A percentile compares a stretch with the other conserved stretches of the same genome.
Evolutionary conservation across 2,113 vertebrate genomes (phyloP).

Genomic region (Campylomormyrus tamandua): DNA sequence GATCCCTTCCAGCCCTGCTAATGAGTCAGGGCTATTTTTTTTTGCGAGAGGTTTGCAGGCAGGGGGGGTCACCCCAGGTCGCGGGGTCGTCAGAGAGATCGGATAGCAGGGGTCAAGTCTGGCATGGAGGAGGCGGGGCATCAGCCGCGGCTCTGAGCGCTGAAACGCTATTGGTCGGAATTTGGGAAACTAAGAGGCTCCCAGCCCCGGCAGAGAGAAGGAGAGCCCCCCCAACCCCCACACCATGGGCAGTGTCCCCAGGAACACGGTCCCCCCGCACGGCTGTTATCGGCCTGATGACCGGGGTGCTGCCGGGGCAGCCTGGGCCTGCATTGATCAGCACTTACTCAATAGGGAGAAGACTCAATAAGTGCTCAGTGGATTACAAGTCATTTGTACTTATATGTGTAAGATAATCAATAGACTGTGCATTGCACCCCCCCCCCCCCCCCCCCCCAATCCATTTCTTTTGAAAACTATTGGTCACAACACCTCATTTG

Average conservation of each 20-base stretch:
- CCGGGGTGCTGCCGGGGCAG: slow-evolving; percentile 33
- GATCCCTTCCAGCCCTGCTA: background rate
- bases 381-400: slow-evolving; percentile 72
- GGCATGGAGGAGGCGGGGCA: background rate
- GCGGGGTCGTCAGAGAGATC: background rate
- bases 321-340: slow-evolving; percentile 60
- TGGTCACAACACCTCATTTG: no score
- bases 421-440: slow-evolving; percentile 64
- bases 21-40: slow-evolving; percentile 1
- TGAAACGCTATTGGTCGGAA: slow-evolving; percentile 98
- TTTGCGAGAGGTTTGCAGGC: background rate
- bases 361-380: slow-evolving; percentile 72
- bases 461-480: no score
- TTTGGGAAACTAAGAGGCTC: slow-evolving; percentile 95
- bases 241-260: slow-evolving; percentile 28
- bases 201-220: slow-evolving; percentile 85
- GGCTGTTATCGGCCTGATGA: slow-evolving; percentile 50
- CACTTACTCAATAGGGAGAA: slow-evolving; percentile 65
- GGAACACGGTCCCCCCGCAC: slow-evolving; percentile 45
- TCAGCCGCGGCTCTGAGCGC: slow-evolving; percentile 78
- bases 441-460: slow-evolving; percentile 40
- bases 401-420: slow-evolving; percentile 73
- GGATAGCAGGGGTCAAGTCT: background rate
- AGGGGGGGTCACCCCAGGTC: slow-evolving; percentile 26
- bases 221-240: slow-evolving; percentile 65